Base-by-base conservation (phyloP, 2,888 invertebrate species). In the Pheosia tremula region DNA sequence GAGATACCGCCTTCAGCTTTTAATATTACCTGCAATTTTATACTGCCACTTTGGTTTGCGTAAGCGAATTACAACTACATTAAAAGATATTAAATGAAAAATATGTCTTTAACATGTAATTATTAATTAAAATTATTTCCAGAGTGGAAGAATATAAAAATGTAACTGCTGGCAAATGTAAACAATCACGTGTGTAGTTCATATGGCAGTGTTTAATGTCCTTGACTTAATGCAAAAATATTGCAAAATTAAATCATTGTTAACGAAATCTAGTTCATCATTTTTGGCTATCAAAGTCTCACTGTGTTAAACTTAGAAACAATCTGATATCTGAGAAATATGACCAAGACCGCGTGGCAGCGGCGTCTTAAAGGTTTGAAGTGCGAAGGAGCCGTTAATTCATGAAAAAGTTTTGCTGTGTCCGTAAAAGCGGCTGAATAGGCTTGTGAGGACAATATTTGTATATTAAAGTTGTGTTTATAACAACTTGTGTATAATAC, bases 1-100 rank as follows among this genome's bases (percentile, higher is more conserved):
- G 58, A 54, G 58, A 58, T 57, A 60, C 65, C 56, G 45, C 43
- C 45, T 45, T 43, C 56, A 45, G 56, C 36, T 56, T 56, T 56
- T 8, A 37, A 36, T 24, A 4, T 11, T 24, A 0, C 37, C 36
- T 10, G 10, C 36, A 52, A 3, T 1, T 52, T 8, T 36, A 36
- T 36, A 52, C 52, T 9, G n/a, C 4, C n/a, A 47, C n/a, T n/a
- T n/a, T 5, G 47, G 47, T 47, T 47, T 47, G 47, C 9, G n/a
- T 11, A n/a, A 47, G n/a, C 47, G 3, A n/a, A n/a, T 47, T n/a
- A 47, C 47, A n/a, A 9, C n/a, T 5, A n/a, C 4, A 5, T 24
- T 24, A 24, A 24, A 24, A 24, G 24, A 24, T 24, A 24, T 24
- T 24, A 24, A 24, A 24, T 24, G 24, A 24, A 2, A 24, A 24